These are phyloP conservation scores for Synchiropus splendidus DNA, from an alignment of 2,113 vertebrate species.

Conservation along the genomic window DNA sequence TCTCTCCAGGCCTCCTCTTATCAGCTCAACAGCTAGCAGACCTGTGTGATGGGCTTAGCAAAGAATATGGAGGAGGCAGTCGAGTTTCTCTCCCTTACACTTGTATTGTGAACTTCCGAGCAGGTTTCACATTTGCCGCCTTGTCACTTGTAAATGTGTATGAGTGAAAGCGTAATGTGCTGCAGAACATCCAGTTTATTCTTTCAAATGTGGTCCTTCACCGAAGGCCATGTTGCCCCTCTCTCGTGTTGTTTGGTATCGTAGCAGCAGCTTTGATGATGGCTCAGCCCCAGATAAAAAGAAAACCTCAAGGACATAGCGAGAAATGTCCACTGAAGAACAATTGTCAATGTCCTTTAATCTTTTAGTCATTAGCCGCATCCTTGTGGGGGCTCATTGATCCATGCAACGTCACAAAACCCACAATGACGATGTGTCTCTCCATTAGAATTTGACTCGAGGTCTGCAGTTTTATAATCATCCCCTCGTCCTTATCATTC, in stretches of 20 bases:
- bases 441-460: conserved; percentile 31
- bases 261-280: conserved; percentile 14
- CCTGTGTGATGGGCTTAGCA: conserved; percentile 2
- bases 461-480: background rate
- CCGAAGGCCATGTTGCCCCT: conserved; percentile 7
- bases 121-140: conserved; percentile 16
- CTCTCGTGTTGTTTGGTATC: conserved; percentile 9
- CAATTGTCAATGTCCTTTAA: conserved; percentile 26
- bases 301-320: conserved; percentile 30
- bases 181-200: conserved; percentile 2
- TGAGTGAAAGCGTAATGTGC: conserved; percentile 7
- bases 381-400: too few species aligned
- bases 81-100: conserved; percentile 5
- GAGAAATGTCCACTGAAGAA: conserved; percentile 7
- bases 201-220: conserved; percentile 15
- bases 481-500: conserved; percentile 39
- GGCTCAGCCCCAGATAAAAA: conserved; percentile 29
- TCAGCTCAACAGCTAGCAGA: conserved; percentile 23
- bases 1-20: conserved; percentile 23
- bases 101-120: conserved; percentile 4
- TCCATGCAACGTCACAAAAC: conserved; percentile 22
- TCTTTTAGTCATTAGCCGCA: too few species aligned
- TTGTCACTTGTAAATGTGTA: conserved; percentile 11
- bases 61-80: background rate
- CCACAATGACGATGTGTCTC: conserved; percentile 12